Evolutionary conservation across 1,140 invertebrate species (phyloP).

Genomic region (Drosophila dunni): DNA sequence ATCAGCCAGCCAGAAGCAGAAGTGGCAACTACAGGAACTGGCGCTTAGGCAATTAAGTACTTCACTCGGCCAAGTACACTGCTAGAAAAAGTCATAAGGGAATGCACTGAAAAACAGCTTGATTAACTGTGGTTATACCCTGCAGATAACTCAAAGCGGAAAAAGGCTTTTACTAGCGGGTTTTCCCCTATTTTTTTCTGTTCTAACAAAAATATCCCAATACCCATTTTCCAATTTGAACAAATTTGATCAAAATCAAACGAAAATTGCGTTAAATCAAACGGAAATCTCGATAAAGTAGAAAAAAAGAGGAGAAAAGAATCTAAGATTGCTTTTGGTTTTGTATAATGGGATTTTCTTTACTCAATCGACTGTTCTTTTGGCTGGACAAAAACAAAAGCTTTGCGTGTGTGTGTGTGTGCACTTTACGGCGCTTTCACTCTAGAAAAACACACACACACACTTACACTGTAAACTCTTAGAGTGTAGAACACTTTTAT

Average conservation of each 20-base stretch:
- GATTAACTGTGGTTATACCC: too few relatives aligned
- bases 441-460: not conserved
- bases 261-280: constrained; percentile 18
- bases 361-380: not conserved
- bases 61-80: constrained; percentile 18
- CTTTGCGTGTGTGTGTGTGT: not conserved
- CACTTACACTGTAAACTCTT: not conserved
- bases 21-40: constrained; percentile 16
- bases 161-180: not conserved
- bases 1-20: constrained; percentile 8
- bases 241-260: constrained; percentile 13
- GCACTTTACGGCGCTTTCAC: not conserved
- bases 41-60: constrained; percentile 37
- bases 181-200: not conserved
- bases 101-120: not conserved
- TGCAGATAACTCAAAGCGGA: too few relatives aligned
- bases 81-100: constrained; percentile 2
- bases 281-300: constrained; percentile 11
- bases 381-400: constrained; percentile 9
- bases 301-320: too few relatives aligned
- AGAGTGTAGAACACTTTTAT: not conserved
- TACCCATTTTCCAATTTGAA: not conserved
- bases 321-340: not conserved
- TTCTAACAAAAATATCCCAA: not conserved
- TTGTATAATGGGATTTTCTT: constrained; percentile 5